phyloP scores from a whole-genome alignment of 2,113 vertebrate species.

The Cinclus cinclus region DNA sequence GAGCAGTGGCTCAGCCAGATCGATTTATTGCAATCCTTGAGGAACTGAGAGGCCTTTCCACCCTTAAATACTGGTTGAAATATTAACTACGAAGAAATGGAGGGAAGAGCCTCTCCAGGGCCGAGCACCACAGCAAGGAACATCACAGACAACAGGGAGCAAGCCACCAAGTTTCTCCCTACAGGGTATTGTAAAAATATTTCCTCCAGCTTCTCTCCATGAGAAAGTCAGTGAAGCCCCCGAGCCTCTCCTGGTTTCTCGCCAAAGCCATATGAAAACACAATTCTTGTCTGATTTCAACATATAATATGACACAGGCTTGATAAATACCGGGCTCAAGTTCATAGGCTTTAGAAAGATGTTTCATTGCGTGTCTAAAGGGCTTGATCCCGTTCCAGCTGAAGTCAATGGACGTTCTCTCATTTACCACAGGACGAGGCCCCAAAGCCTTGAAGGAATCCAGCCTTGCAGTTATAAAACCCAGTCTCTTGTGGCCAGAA shows the following conservation, averaged over 20 bases:
- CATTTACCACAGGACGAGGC: background rate
- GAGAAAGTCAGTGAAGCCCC: constrained; percentile 30
- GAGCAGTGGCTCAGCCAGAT: background rate
- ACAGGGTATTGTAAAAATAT: constrained; percentile 1
- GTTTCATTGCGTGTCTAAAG: constrained; percentile 20
- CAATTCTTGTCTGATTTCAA: constrained; percentile 57
- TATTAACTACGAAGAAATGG: background rate
- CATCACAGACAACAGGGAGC: background rate
- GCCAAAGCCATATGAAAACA: constrained; percentile 54
- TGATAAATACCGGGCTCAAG: constrained; percentile 52
- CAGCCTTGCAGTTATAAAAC: constrained; percentile 4
- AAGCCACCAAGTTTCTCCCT: background rate
- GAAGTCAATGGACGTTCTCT: constrained; percentile 34
- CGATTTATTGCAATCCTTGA: background rate
- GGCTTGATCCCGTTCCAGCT: constrained; percentile 48
- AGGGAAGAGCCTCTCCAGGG: background rate
- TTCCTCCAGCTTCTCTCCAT: constrained; percentile 16
- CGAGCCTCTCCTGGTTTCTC: background rate
- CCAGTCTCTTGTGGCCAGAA: background rate
- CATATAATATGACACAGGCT: constrained; percentile 28
- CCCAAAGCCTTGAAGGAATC: constrained; percentile 19
- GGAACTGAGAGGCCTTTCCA: background rate
- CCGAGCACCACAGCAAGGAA: fast-evolving
- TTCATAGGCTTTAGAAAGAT: constrained; percentile 26
- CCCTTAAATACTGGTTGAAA: background rate